These are phyloP conservation scores for Strix uralensis DNA, from an alignment of 2,113 vertebrate genomes.

Conservation along the genomic window DNA sequence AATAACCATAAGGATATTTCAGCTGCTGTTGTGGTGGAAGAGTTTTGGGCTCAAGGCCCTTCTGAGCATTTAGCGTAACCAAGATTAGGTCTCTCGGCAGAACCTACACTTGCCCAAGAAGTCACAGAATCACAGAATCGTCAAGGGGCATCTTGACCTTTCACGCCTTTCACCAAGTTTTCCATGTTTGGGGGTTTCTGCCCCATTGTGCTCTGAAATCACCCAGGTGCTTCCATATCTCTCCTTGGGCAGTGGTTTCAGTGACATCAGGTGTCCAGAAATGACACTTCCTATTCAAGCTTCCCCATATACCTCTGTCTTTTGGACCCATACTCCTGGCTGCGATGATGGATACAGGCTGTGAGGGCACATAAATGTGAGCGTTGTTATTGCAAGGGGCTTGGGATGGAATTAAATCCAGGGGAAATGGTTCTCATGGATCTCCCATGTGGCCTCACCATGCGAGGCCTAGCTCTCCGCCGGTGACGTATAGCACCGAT, in stretches of 20 bases:
- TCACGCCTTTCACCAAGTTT: neutral
- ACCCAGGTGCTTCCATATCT: neutral
- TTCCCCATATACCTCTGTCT: neutral
- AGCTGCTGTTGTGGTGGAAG: neutral
- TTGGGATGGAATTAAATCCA: neutral
- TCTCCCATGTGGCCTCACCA: neutral
- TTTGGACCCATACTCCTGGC: neutral
- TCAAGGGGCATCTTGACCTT: neutral
- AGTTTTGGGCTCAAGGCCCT: neutral
- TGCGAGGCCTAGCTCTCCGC: rapidly evolving
- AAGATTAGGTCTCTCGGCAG: rapidly evolving
- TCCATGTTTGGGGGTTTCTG: neutral
- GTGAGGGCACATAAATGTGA: neutral
- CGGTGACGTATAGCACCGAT: rapidly evolving
- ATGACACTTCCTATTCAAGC: neutral
- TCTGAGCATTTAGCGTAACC: neutral
- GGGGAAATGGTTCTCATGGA: rapidly evolving
- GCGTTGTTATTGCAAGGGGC: neutral
- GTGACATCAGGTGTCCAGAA: neutral
- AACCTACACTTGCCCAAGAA: neutral
- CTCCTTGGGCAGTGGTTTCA: neutral
- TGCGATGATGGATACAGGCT: rapidly evolving
- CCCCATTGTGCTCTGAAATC: neutral
- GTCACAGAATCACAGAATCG: too few species aligned
- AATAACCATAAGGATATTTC: neutral